Percentiles rank a stretch among this genome's conserved stretches.
Evolutionary conservation across 92 coral and sea anemone genomes (phyloP).

Genomic region (Heliopora coerulea): DNA sequence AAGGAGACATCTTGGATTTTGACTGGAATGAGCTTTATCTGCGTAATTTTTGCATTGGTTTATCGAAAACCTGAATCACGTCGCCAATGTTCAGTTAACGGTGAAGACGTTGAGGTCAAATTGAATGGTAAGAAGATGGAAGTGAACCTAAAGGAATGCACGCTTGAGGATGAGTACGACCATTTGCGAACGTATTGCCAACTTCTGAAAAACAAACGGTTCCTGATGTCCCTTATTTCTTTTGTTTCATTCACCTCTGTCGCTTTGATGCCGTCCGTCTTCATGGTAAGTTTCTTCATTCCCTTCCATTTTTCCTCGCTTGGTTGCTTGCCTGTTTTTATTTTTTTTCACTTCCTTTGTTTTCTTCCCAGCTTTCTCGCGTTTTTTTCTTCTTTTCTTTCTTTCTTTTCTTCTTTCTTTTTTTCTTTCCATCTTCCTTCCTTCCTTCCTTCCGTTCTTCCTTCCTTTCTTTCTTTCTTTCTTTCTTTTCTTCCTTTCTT

Average conservation of each 20-base stretch:
- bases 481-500: neutral
- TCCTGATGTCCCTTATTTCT: conserved; percentile 9
- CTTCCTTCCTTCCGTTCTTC: neutral
- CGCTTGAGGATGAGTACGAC: neutral
- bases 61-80: neutral
- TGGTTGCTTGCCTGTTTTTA: neutral
- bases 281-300: neutral
- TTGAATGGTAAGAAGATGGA: neutral
- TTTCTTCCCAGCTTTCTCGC: neutral
- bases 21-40: conserved; percentile 33
- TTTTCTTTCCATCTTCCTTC: neutral
- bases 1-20: conserved; percentile 37
- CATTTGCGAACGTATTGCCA: conserved; percentile 14
- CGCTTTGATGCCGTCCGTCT: neutral
- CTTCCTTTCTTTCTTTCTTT: neutral
- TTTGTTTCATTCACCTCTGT: neutral
- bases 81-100: neutral
- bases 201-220: conserved; percentile 33
- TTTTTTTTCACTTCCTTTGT: neutral
- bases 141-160: neutral
- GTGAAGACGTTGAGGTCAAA: conserved; percentile 1
- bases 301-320: neutral
- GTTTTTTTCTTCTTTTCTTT: neutral
- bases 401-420: neutral
- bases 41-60: conserved; percentile 24